These are phyloP conservation scores for Smithornis capensis DNA, from an alignment of 2,113 vertebrate species.

Conservation along the genomic window DNA sequence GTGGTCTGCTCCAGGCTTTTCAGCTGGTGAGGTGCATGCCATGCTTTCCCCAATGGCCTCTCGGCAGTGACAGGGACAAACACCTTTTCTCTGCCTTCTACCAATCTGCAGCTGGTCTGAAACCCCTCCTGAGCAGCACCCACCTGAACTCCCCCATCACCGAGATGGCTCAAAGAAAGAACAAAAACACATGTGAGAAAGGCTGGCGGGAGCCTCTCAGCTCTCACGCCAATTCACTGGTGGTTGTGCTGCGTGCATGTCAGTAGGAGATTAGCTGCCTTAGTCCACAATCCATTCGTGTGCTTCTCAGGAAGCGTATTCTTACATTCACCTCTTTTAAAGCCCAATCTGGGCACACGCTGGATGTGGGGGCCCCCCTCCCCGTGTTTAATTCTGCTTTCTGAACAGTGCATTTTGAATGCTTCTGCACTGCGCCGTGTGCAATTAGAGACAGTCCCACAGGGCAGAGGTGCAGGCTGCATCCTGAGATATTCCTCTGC, in stretches of 20 bases:
- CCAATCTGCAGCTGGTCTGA: not conserved
- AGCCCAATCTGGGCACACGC: not conserved
- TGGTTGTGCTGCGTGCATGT: not conserved
- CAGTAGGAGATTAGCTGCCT: conserved; percentile 58
- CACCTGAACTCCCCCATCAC: not conserved
- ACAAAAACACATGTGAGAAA: not conserved
- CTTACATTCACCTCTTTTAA: conserved; percentile 52
- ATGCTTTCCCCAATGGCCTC: fast-evolving
- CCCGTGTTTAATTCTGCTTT: conserved; percentile 53
- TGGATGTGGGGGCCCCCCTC: conserved; percentile 21
- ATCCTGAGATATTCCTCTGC: conserved; percentile 75
- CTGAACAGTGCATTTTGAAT: conserved; percentile 46
- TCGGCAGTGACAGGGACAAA: not conserved
- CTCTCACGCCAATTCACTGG: not conserved
- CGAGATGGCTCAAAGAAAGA: not conserved
- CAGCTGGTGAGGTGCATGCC: not conserved
- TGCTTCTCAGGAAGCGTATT: conserved; percentile 50
- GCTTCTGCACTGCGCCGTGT: conserved; percentile 7
- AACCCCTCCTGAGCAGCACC: not conserved
- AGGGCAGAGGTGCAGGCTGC: conserved; percentile 77
- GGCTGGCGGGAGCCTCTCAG: not conserved
- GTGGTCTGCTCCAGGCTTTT: not conserved
- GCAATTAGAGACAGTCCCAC: conserved; percentile 78
- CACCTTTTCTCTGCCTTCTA: not conserved
- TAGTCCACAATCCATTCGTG: conserved; percentile 41